These are phyloP conservation scores for Heliconius ethilla DNA, from an alignment of 2,888 invertebrate genomes.

Conservation along the genomic window DNA sequence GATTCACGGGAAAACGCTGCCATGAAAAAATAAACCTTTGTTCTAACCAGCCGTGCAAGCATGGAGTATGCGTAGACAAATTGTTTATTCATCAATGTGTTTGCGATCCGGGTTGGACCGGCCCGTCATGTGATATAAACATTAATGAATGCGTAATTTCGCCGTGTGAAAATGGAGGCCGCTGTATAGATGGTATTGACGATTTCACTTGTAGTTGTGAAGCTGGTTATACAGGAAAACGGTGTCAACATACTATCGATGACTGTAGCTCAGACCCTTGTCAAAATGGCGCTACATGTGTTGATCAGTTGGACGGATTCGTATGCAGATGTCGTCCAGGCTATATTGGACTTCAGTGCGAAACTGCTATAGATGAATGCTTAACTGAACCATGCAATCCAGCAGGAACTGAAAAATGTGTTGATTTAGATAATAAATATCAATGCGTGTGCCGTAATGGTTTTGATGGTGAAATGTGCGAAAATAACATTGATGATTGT, in stretches of 20 bases:
- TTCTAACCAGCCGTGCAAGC: conserved; percentile 93
- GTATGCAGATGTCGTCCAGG: conserved; percentile 96
- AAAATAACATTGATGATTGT: conserved; percentile 94
- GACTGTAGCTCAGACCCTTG: conserved; percentile 95
- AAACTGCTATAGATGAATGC: conserved; percentile 96
- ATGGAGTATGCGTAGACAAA: conserved; percentile 95
- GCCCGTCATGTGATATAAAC: conserved; percentile 92
- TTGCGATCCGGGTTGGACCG: conserved; percentile 96
- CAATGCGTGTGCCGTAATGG: conserved; percentile 94
- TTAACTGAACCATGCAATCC: conserved; percentile 94
- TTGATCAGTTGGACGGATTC: conserved; percentile 94
- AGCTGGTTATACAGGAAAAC: conserved; percentile 95
- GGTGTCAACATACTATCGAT: conserved; percentile 96
- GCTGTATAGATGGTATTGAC: conserved; percentile 93
- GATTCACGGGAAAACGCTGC: conserved; percentile 97
- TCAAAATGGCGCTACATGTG: conserved; percentile 94
- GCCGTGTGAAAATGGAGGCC: conserved; percentile 96
- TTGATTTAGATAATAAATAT: conserved; percentile 93
- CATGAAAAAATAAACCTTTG: conserved; percentile 97
- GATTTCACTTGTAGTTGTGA: conserved; percentile 94
- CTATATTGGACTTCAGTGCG: conserved; percentile 95
- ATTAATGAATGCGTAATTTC: conserved; percentile 94
- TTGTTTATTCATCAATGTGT: conserved; percentile 93
- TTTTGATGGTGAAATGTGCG: conserved; percentile 91
- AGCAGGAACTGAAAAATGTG: conserved; percentile 93